Base-by-base conservation (phyloP, 2,797 vertebrate genomes). In the Neoniphon sammara region DNA sequence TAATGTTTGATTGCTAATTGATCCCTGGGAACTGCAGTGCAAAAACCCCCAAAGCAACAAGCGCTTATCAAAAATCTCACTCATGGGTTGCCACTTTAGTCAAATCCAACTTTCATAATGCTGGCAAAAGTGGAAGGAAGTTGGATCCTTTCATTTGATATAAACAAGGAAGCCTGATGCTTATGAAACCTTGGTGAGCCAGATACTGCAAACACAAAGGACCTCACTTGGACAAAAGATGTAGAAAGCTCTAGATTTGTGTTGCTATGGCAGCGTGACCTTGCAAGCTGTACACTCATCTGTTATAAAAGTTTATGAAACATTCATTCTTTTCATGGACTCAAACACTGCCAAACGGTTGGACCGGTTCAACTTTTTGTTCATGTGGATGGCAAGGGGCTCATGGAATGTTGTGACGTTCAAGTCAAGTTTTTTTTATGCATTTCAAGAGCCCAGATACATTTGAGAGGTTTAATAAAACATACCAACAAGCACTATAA, bases 241-340 rank as follows among this genome's bases (percentile, higher is more conserved):
- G 36, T 5, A 46, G 14, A 34, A 4, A 52, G n/a, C 46, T 36
- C 21, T 12, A n/a, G 23, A 11, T 27, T 34, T 17, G 57, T 9
- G 65, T 75, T 75, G 65, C 73, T 46, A 75, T 75, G 65, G 89
- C 92, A 83, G 92, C 86, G 81, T 81, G 87, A 85, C 81, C 89
- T 90, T 88, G 67, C 25, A 12, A 18, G 14, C 44, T 7, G 36
- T 39, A 47, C 49, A 21, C 49, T 50, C 49, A 21, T 20, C 21
- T 31, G 25, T 27, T 54, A 27, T 39, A 39, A 39, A 53, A 17
- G 47, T 20, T 50, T 2, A 50, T 17, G 15, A 25, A 17, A 49
- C 17, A 36, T 18, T 20, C 27, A 18, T 27, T 55, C 25, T 55
- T 55, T 56, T 56, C 25, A 56, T 56, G 25, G 27, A 31, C 27